Evolutionary conservation across 1,140 invertebrate genomes (phyloP).

Genomic region (Schlechtendalia chinensis): DNA sequence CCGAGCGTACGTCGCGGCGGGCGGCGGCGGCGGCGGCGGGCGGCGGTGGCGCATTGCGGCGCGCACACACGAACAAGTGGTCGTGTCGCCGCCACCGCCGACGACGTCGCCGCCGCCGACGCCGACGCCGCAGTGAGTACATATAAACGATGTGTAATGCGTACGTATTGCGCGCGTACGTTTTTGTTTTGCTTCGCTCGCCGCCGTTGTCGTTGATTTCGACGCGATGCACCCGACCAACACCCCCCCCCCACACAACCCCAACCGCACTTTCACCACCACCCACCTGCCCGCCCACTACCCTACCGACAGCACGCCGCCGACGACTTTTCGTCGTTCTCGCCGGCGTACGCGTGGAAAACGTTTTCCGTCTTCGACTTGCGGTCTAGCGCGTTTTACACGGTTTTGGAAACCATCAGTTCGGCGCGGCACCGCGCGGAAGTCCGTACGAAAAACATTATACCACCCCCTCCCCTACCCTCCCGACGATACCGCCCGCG

Average conservation of each 20-base stretch:
- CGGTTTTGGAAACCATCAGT: too few species aligned
- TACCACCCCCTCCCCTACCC: too few species aligned
- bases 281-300: not conserved
- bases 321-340: not conserved
- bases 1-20: not conserved
- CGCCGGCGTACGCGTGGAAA: too few species aligned
- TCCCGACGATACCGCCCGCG: not conserved
- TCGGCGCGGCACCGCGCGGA: too few species aligned
- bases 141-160: not conserved
- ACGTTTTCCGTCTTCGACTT: too few species aligned
- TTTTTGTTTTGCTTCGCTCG: not conserved
- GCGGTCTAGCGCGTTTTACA: too few species aligned
- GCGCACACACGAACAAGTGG: constrained; percentile 35
- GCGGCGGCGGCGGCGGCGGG: not conserved
- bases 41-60: constrained; percentile 33
- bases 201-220: constrained; percentile 10
- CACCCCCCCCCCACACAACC: too few species aligned
- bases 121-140: not conserved
- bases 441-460: too few species aligned
- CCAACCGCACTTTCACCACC: not conserved
- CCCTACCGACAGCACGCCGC: not conserved
- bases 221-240: not conserved
- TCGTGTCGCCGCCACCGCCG: not conserved
- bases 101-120: not conserved
- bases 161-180: not conserved